Evolutionary conservation across 2,888 invertebrate genomes (phyloP), one percentile per base, ranked within the genome.

Genomic region (Deroplatys truncata): DNA sequence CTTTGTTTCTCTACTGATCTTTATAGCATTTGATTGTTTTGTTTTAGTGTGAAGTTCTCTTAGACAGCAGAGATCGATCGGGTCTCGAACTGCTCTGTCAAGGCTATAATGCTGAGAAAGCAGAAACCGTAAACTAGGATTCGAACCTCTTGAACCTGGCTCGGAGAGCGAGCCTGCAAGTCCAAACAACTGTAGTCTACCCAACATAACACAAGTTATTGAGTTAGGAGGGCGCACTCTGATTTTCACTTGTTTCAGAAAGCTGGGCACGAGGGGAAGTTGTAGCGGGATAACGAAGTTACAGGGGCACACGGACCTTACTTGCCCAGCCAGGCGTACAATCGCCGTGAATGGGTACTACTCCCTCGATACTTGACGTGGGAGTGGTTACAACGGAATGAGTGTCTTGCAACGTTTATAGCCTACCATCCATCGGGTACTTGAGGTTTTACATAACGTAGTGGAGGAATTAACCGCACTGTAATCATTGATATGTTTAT

Each of bases 171-270:
- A 25, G 56, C 16, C 2, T 20, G 56, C 56, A 72, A 72, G 56
- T 72, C 56, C 56, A 72, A 72, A 72, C 56, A 72, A 72, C 56
- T 72, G 56, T 72, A 72, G 56, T 72, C 56, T 72, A 72, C 56
- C 56, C 56, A 72, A 72, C 56, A 72, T 72, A 72, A 72, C 56
- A 72, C 49, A 82, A 89, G 84, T 89, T 89, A 90, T 90, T 90
- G 90, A 90, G 89, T 90, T 90, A 90, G 87, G 31, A 84, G 86
- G 87, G 83, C 56, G 20, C 56, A 72, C 85, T 90, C 90, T 90
- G 90, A 90, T 90, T 90, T 90, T 87, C 90, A 89, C 90, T 90
- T 90, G 90, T 90, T 88, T 88, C 87, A 72, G 56, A 72, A 72
- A 72, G 56, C 56, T 72, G 56, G 56, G 56, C 56, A 72, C 56